Conservation (phyloP, 2,113 vertebrate genomes). For the Burhinus oedicnemus region DNA sequence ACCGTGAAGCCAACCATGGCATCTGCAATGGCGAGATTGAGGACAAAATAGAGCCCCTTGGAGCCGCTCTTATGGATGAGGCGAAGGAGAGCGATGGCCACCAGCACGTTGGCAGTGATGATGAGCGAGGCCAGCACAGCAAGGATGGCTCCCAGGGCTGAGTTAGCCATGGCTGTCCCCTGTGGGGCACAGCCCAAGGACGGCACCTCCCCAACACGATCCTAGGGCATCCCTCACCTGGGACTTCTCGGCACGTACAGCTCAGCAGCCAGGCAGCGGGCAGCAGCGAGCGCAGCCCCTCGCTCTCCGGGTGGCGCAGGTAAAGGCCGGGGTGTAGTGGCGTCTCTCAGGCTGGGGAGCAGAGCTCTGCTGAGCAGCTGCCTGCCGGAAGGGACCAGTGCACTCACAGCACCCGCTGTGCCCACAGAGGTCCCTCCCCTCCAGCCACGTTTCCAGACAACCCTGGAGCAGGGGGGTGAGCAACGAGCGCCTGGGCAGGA, state of each 20-base stretch:
- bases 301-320: neutral
- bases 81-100: slow-evolving; percentile 74
- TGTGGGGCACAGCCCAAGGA: neutral
- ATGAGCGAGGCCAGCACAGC: slow-evolving; percentile 82
- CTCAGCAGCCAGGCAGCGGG: neutral
- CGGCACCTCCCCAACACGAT: rapidly evolving
- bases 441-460: slow-evolving; percentile 76
- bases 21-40: slow-evolving; percentile 88
- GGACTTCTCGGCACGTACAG: neutral
- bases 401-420: neutral
- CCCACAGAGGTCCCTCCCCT: slow-evolving; percentile 61
- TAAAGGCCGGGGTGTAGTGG: neutral
- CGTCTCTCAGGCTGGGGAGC: neutral
- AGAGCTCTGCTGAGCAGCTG: neutral
- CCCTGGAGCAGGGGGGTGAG: slow-evolving; percentile 45
- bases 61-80: slow-evolving; percentile 80
- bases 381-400: neutral
- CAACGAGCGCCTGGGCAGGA: neutral
- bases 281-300: no score
- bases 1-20: slow-evolving; percentile 84
- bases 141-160: slow-evolving; percentile 76
- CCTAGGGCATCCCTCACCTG: slow-evolving; percentile 35
- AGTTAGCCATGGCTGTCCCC: neutral
- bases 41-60: slow-evolving; percentile 85
- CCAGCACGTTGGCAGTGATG: slow-evolving; percentile 80